A percentile compares a stretch with the other conserved stretches of the same genome.
Conservation (phyloP, 2,888 invertebrate species). For the Odontothrips loti region DNA sequence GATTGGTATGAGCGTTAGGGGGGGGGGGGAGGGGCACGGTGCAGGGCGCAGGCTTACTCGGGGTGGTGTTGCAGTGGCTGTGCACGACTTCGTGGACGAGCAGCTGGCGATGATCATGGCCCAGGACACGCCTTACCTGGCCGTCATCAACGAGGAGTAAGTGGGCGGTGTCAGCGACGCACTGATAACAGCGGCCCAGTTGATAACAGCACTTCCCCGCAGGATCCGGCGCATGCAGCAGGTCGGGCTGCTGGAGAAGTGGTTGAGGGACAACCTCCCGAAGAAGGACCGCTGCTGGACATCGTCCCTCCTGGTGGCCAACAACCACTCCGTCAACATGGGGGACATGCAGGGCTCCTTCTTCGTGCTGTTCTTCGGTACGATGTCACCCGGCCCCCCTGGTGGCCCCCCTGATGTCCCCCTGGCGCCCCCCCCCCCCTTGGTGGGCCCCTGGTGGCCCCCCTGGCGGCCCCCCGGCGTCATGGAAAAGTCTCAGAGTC, state of each 20-base stretch:
- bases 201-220: constrained; percentile 32
- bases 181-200: constrained; percentile 20
- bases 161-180: constrained; percentile 42
- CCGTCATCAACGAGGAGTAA: constrained; percentile 74
- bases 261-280: constrained; percentile 73
- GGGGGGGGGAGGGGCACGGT: no score
- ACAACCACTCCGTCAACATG: constrained; percentile 81
- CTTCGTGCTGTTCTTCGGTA: constrained; percentile 76
- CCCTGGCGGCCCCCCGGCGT: no score
- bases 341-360: constrained; percentile 92
- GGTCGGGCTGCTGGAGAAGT: constrained; percentile 77
- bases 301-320: constrained; percentile 59
- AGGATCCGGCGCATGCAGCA: constrained; percentile 78
- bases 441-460: no score
- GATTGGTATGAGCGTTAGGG: constrained; percentile 52
- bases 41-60: no score
- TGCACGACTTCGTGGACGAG: constrained; percentile 70
- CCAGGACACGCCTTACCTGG: constrained; percentile 69
- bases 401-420: no score
- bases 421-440: no score
- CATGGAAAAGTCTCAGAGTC: no score
- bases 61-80: constrained; percentile 53
- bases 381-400: no score
- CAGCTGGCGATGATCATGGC: constrained; percentile 73
- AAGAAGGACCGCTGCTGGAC: constrained; percentile 75